Percentiles rank a stretch among this genome's conserved stretches.
Evolutionary conservation across 2,888 invertebrate genomes (phyloP).

Genomic region (Acleris emargana): DNA sequence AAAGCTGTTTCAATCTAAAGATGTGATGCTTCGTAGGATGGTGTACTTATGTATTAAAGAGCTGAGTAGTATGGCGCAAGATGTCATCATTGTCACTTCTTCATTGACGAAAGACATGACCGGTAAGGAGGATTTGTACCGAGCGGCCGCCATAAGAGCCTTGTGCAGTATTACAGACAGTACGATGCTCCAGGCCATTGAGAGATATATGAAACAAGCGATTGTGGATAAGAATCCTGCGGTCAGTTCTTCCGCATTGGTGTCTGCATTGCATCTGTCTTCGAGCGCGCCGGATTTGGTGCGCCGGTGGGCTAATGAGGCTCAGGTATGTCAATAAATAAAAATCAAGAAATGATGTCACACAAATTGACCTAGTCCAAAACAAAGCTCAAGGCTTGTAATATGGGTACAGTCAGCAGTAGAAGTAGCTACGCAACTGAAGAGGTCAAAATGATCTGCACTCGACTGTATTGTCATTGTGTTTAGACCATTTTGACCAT

Average conservation of each 20-base stretch:
- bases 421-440: no score
- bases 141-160: constrained; percentile 97
- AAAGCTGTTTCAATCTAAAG: constrained; percentile 98
- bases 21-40: constrained; percentile 96
- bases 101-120: constrained; percentile 99
- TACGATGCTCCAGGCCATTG: constrained; percentile 97
- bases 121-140: constrained; percentile 95
- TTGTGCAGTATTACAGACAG: constrained; percentile 98
- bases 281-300: constrained; percentile 95
- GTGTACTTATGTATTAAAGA: constrained; percentile 99
- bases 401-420: no score
- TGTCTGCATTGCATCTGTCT: constrained; percentile 93
- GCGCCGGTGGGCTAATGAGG: constrained; percentile 99
- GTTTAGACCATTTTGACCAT: no score
- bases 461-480: no score
- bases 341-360: no score
- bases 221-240: constrained; percentile 98
- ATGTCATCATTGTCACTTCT: constrained; percentile 99
- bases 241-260: constrained; percentile 98
- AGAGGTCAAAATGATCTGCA: no score
- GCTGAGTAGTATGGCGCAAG: constrained; percentile 96
- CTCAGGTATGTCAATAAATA: constrained; percentile 88
- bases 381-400: no score
- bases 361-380: no score
- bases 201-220: constrained; percentile 99